Evolutionary conservation across 2,797 vertebrate species (phyloP).

Genomic region (Darevskia mixta): DNA sequence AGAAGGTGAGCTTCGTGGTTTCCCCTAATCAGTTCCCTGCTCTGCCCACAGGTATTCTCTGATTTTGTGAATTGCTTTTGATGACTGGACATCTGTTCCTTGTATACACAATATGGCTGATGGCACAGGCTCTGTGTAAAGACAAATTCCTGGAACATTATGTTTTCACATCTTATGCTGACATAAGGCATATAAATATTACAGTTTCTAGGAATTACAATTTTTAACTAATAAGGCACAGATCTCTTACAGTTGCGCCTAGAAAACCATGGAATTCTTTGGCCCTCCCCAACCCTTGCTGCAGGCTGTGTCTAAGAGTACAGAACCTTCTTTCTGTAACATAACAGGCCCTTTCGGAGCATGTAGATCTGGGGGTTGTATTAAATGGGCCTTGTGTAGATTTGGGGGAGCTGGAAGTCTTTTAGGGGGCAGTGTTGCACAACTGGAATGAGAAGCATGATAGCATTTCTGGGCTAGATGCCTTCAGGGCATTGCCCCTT

Average conservation of each 20-base stretch:
- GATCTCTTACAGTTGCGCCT: not conserved
- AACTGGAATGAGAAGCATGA: not conserved
- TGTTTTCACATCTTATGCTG: not conserved
- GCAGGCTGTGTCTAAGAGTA: not conserved
- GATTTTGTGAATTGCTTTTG: not conserved
- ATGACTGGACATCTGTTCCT: not conserved
- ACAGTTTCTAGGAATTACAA: not conserved
- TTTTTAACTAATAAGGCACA: not conserved
- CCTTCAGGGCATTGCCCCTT: not conserved
- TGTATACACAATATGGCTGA: not conserved
- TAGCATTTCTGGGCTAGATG: not conserved
- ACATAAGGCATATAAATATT: not conserved
- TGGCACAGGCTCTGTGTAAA: not conserved
- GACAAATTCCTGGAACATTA: not conserved
- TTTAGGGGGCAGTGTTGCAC: not conserved
- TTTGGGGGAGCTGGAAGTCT: not conserved
- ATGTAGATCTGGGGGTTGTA: not conserved
- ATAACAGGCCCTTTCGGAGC: not conserved
- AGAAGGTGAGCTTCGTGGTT: not conserved
- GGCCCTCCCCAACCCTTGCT: not conserved
- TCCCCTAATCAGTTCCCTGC: not conserved
- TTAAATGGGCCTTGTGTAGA: not conserved
- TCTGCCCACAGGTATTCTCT: not conserved
- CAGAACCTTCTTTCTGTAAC: not conserved
- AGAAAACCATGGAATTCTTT: not conserved